Conservation (phyloP, 2,888 invertebrate species). For the Ormyrus labotus region DNA sequence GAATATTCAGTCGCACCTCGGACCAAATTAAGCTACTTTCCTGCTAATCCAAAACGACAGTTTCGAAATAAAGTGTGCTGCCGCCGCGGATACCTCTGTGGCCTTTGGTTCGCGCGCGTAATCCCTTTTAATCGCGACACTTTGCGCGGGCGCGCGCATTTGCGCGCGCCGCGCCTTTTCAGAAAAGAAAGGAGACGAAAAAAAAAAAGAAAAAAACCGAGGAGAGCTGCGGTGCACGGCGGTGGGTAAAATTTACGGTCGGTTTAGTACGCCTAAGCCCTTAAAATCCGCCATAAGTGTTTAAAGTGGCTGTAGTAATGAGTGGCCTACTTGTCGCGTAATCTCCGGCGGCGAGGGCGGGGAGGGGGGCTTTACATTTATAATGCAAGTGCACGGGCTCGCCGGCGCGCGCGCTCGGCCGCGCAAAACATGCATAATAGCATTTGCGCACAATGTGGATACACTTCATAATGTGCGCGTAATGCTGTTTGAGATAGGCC, state of each 20-base stretch:
- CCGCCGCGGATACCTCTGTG: background rate
- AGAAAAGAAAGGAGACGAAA: background rate
- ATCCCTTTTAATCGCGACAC: conserved; percentile 40
- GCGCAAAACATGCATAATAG: conserved; percentile 39
- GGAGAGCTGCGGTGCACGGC: background rate
- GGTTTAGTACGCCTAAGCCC: conserved; percentile 43
- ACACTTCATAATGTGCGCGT: conserved; percentile 38
- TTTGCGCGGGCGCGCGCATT: background rate
- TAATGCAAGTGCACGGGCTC: conserved; percentile 5
- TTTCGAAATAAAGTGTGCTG: background rate
- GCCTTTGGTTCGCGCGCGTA: background rate
- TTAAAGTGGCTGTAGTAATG: conserved; percentile 50
- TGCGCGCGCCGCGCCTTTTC: background rate
- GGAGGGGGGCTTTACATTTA: conserved; percentile 34
- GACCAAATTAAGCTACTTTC: too few relatives aligned
- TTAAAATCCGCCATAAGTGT: conserved; percentile 53
- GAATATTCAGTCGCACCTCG: too few relatives aligned
- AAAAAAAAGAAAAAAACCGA: background rate
- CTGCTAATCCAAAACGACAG: too few relatives aligned
- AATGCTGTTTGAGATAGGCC: conserved; percentile 32
- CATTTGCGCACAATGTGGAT: conserved; percentile 24
- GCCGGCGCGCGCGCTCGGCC: background rate
- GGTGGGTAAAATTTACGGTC: conserved; percentile 40
- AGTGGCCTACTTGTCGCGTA: conserved; percentile 53
- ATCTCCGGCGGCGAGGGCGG: conserved; percentile 13